Evolutionary conservation across 2,113 vertebrate species (phyloP).

Genomic region (Leucosticte australis): DNA sequence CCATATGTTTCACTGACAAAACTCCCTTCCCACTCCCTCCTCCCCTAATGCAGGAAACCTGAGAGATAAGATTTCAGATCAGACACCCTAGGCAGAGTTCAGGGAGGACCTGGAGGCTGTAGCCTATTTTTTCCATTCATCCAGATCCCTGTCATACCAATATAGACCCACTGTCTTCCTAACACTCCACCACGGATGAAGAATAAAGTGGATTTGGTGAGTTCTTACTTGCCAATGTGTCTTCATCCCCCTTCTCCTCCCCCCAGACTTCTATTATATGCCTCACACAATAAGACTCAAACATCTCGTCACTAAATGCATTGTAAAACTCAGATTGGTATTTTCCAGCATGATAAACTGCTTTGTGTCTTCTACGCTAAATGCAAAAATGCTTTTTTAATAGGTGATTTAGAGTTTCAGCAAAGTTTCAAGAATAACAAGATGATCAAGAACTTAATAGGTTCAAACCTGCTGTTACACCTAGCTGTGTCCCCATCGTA

Average conservation of each 20-base stretch:
- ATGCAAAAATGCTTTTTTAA: neutral
- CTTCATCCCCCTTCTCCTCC: neutral
- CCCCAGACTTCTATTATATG: neutral
- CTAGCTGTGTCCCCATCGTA: neutral
- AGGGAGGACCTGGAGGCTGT: neutral
- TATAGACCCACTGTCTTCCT: neutral
- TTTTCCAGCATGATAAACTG: neutral
- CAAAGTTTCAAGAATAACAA: neutral
- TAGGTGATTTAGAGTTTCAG: neutral
- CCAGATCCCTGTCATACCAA: neutral
- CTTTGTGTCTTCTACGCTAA: neutral
- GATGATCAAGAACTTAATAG: neutral
- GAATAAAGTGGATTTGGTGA: neutral
- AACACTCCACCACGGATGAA: neutral
- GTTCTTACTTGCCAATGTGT: neutral
- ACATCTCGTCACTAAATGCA: neutral
- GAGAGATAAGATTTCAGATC: neutral
- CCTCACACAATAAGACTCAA: neutral
- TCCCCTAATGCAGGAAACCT: fast-evolving
- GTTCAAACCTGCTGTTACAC: neutral
- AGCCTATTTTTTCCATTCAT: neutral
- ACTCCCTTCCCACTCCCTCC: neutral
- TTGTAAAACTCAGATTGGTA: neutral
- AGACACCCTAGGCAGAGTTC: neutral
- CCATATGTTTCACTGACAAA: neutral